Base-by-base conservation (phyloP, 2,113 vertebrate genomes). In the Protobothrops mucrosquamatus region DNA sequence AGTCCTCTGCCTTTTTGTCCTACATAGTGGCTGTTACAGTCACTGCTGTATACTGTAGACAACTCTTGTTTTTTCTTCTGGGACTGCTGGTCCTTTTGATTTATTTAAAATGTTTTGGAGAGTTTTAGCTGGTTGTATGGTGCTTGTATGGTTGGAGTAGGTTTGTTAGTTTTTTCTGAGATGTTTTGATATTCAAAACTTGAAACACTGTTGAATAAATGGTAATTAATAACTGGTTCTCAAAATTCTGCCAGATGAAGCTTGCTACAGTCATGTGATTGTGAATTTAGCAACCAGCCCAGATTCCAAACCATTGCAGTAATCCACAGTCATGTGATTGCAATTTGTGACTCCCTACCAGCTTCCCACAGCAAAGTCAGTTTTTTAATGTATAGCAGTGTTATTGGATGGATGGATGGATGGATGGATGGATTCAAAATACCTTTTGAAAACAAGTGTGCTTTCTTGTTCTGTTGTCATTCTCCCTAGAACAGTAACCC, bases 161-260 rank as follows among this genome's bases (percentile, higher is more conserved):
- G 1, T 29, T 64, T n/a, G 61, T 14, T 3, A 64, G 61, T 64
- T 14, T 64, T 29, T 64, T 14, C 26, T 64, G 61, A 64, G 26
- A 64, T n/a, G 4, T n/a, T 64, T 14, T 8, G 22, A 57, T 57
- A 23, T 57, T 23, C 56, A 64, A 64, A 64, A 64, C 61, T 64
- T 29, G 26, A 64, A 64, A 64, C 6, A 9, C 10, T 64, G 61
- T 64, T 64, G 61, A 64, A 64, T 64, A 64, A 64, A 64, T 14
- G 26, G 59, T n/a, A 29, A n/a, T 0, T n/a, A 29, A n/a, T 0
- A 0, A n/a, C 26, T 64, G 26, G 26, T n/a, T 1, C 61, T 64
- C 61, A 64, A 64, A 64, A n/a, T n/a, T n/a, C 11, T n/a, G 61
- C 61, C 26, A n/a, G 26, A 64, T 64, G 29, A 29, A 29, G 26